Evolutionary conservation across 1,140 invertebrate genomes (phyloP).

Genomic region (Lasaia peninsularis): DNA sequence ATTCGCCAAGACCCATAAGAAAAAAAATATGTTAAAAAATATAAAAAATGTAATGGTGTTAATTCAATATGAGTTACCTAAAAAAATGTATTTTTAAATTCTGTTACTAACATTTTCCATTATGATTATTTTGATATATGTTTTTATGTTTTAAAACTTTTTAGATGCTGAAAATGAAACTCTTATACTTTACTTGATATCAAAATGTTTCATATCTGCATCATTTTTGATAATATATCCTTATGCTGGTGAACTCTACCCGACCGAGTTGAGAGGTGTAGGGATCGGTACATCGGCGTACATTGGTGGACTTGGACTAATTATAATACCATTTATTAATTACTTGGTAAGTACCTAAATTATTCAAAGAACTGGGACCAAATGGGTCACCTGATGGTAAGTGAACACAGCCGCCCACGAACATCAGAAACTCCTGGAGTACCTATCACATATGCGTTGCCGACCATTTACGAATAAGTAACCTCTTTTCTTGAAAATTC

Average conservation of each 20-base stretch:
- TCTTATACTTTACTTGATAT: conserved; percentile 88
- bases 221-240: conserved; percentile 95
- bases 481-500: too few species aligned
- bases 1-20: too few species aligned
- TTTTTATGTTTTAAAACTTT: conserved; percentile 42
- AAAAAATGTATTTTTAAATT: too few species aligned
- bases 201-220: conserved; percentile 93
- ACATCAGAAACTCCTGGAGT: background rate
- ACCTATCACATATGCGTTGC: too few species aligned
- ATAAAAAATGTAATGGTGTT: too few species aligned
- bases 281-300: conserved; percentile 94
- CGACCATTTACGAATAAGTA: too few species aligned
- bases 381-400: too few species aligned
- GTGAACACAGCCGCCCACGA: too few species aligned
- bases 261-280: conserved; percentile 89
- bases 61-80: too few species aligned
- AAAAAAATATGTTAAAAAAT: background rate
- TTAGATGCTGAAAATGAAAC: conserved; percentile 86
- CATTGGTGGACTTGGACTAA: conserved; percentile 90
- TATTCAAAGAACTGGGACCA: too few species aligned
- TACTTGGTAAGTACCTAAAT: conserved; percentile 90
- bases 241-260: conserved; percentile 93
- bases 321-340: conserved; percentile 94
- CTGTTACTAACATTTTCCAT: too few species aligned
- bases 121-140: too few species aligned